A percentile compares a stretch with the other conserved stretches of the same genome.
Conservation (phyloP, 30 jellyfish, hydroid and myxozoan genomes). For the Sanderia malayensis region DNA sequence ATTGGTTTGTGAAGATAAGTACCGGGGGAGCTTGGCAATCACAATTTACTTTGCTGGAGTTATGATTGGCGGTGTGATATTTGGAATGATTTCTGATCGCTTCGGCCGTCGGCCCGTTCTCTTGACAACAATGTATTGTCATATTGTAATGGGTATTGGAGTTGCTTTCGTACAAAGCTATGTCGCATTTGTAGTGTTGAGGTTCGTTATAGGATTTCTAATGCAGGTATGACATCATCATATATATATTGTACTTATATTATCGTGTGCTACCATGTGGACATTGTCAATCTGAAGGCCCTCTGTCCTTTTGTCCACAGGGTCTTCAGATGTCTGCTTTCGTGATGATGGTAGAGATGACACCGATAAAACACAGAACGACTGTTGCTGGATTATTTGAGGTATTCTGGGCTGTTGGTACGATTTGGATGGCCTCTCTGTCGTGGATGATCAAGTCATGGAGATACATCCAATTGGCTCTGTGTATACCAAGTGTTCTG, state of each 20-base stretch:
- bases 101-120: slow-evolving; percentile 80
- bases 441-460: slow-evolving; percentile 84
- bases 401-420: slow-evolving; percentile 93
- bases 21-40: slow-evolving; percentile 70
- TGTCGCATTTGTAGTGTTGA: slow-evolving; percentile 56
- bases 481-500: slow-evolving; percentile 81
- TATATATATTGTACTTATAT: too few species aligned
- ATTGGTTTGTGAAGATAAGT: slow-evolving; percentile 77
- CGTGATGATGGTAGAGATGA: slow-evolving; percentile 81
- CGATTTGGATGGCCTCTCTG: slow-evolving; percentile 87
- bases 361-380: slow-evolving; percentile 57
- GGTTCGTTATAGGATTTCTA: slow-evolving; percentile 76
- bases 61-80: slow-evolving; percentile 86
- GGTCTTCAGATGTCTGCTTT: slow-evolving; percentile 86
- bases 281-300: too few species aligned
- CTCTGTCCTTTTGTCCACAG: slow-evolving; percentile 39
- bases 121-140: slow-evolving; percentile 70
- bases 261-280: too few species aligned
- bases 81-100: slow-evolving; percentile 78
- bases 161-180: slow-evolving; percentile 58
- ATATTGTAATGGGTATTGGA: slow-evolving; percentile 69
- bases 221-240: slow-evolving; percentile 72
- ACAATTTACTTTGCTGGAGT: slow-evolving; percentile 91
- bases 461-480: slow-evolving; percentile 84
- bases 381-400: slow-evolving; percentile 79